Percentiles rank a stretch among this genome's conserved stretches.
Evolutionary conservation across 64 coral and sea anemone species (phyloP).

Genomic region (Actinia equina): DNA sequence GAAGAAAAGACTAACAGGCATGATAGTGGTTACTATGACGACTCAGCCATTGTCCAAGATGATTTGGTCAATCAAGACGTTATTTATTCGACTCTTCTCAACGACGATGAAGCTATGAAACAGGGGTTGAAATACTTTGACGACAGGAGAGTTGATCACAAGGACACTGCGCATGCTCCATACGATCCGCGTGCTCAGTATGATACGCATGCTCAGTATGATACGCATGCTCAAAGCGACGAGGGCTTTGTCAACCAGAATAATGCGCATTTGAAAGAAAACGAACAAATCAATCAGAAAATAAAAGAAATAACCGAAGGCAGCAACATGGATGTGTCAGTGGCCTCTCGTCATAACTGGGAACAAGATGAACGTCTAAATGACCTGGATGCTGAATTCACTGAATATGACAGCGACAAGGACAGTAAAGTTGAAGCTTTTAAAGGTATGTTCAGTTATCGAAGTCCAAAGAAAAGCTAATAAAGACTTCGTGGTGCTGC

Average conservation of each 20-base stretch:
- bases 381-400: background rate
- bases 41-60: background rate
- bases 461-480: too few relatives aligned
- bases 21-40: background rate
- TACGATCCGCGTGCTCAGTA: too few relatives aligned
- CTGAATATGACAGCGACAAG: background rate
- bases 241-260: background rate
- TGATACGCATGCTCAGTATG: background rate
- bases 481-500: too few relatives aligned
- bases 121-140: background rate
- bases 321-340: background rate
- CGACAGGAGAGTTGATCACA: background rate
- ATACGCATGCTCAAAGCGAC: background rate
- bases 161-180: background rate
- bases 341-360: background rate
- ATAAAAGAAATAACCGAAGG: background rate
- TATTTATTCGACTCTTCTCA: background rate
- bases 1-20: background rate
- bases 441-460: background rate
- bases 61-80: background rate
- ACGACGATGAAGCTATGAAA: background rate
- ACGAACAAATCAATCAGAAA: background rate
- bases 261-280: background rate
- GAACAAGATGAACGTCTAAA: background rate
- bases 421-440: background rate